phyloP scores from a whole-genome alignment of 2,113 vertebrate species.

The Nycticorax nycticorax region DNA sequence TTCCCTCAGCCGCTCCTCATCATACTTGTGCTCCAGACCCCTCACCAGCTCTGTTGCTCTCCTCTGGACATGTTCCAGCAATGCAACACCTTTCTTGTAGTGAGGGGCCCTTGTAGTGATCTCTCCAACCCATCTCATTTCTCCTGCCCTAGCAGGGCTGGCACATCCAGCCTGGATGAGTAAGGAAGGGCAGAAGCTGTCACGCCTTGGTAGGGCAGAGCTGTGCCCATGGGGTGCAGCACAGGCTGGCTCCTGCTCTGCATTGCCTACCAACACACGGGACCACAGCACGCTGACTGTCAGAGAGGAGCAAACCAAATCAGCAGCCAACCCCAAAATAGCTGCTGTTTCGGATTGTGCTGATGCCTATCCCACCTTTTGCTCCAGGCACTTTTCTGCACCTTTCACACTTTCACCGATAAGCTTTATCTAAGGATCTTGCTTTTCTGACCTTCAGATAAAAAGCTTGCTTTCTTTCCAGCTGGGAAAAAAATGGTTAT shows the following conservation, averaged over 20 bases:
- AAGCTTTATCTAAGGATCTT: not conserved
- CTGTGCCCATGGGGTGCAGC: fast-evolving
- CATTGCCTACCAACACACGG: not conserved
- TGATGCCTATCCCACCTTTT: not conserved
- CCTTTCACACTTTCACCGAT: not conserved
- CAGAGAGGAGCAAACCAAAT: not conserved
- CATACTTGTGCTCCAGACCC: too few species aligned
- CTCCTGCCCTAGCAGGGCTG: not conserved
- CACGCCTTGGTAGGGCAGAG: not conserved
- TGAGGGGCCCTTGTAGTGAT: too few species aligned
- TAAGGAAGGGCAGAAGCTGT: not conserved
- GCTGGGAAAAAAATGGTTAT: not conserved
- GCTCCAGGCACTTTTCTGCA: not conserved
- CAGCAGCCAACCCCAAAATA: not conserved
- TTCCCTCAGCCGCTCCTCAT: too few species aligned
- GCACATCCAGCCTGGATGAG: not conserved
- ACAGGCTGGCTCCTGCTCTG: not conserved
- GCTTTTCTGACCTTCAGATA: not conserved
- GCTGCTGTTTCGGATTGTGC: not conserved
- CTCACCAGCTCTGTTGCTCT: too few species aligned
- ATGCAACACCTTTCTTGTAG: too few species aligned
- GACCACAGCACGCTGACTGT: not conserved
- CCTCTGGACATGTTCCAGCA: too few species aligned
- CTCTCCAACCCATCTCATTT: not conserved
- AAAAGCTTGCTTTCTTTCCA: not conserved